phyloP scores from a whole-genome alignment of 1,140 invertebrate genomes.

The Drosophila miranda region DNA sequence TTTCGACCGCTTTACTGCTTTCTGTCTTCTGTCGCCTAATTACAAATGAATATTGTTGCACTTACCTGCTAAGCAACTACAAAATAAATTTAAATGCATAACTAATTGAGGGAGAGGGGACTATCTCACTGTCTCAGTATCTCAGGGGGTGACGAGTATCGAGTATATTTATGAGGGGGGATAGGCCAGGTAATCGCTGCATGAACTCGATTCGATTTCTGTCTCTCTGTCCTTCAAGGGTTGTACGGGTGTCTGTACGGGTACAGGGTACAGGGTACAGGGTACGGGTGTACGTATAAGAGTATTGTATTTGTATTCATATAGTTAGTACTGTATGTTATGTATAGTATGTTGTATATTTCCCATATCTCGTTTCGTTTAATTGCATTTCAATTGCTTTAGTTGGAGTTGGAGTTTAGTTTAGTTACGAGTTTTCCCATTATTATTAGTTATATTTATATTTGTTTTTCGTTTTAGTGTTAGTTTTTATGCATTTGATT shows the following conservation, averaged over 20 bases:
- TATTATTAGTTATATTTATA: constrained; percentile 15
- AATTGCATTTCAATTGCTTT: constrained; percentile 46
- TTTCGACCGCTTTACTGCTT: constrained; percentile 39
- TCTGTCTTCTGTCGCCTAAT: constrained; percentile 47
- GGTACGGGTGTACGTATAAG: too few relatives aligned
- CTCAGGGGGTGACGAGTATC: not conserved
- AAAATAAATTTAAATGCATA: constrained; percentile 54
- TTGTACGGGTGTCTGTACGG: too few relatives aligned
- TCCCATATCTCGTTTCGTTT: constrained; percentile 31
- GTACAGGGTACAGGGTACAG: too few relatives aligned
- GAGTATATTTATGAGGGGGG: constrained; percentile 5
- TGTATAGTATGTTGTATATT: constrained; percentile 15
- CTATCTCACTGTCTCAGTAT: too few relatives aligned
- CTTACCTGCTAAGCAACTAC: constrained; percentile 72
- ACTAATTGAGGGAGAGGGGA: constrained; percentile 41
- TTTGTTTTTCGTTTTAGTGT: constrained; percentile 18
- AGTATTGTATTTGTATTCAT: constrained; percentile 11
- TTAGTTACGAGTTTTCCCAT: constrained; percentile 20
- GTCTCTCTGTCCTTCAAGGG: constrained; percentile 34
- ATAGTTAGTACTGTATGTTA: constrained; percentile 8
- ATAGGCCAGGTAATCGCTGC: constrained; percentile 37
- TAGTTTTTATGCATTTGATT: constrained; percentile 24
- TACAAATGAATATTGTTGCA: constrained; percentile 56
- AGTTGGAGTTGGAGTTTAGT: constrained; percentile 7
- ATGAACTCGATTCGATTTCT: constrained; percentile 23